phyloP scores from a whole-genome alignment of 2,113 vertebrate species.

The Tonatia bakeri region DNA sequence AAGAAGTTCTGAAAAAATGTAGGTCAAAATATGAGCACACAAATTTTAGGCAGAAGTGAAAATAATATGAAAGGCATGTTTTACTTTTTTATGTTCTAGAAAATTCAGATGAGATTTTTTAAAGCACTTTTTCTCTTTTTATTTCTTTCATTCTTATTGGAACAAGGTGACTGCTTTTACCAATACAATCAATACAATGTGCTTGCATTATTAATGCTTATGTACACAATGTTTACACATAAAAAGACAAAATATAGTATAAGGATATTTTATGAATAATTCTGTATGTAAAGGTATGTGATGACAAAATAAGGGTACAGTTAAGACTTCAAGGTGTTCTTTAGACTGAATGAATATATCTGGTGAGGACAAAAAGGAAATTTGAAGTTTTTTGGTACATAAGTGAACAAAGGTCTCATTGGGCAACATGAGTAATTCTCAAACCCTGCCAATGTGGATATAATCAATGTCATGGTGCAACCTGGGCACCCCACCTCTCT shows the following conservation, averaged over 20 bases:
- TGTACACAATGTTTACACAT: not conserved
- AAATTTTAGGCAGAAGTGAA: not conserved
- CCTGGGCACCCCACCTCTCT: fast-evolving
- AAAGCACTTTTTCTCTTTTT: not conserved
- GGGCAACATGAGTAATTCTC: not conserved
- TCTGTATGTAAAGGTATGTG: not conserved
- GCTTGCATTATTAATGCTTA: not conserved
- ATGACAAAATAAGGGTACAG: not conserved
- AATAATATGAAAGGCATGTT: not conserved
- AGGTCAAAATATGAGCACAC: not conserved
- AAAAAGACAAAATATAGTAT: not conserved
- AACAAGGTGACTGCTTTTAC: not conserved
- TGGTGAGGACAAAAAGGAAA: not conserved
- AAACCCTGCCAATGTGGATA: not conserved
- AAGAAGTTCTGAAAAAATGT: not conserved
- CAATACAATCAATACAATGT: not conserved
- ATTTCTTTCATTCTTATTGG: not conserved
- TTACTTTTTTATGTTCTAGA: not conserved
- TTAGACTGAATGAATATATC: not conserved
- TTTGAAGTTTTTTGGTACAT: not conserved
- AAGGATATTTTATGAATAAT: not conserved
- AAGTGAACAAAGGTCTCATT: not conserved
- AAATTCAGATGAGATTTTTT: not conserved
- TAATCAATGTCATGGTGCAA: not conserved
- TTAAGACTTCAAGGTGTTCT: not conserved